phyloP scores from a whole-genome alignment of 92 coral and sea anemone species.

The Phenganax stokvisi region DNA sequence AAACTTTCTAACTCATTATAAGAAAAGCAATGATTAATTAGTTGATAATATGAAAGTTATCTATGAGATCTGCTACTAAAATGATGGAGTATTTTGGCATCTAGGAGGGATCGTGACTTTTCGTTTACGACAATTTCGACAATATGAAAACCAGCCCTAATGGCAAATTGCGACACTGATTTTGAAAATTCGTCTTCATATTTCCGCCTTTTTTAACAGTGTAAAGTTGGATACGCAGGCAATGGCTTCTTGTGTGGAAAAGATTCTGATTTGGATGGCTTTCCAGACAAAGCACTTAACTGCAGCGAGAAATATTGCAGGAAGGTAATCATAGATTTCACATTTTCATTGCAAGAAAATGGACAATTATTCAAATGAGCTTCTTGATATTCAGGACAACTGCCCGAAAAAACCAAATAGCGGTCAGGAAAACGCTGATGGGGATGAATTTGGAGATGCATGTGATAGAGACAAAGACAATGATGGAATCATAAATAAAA shows the following conservation, averaged over 20 bases:
- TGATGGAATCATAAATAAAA: slow-evolving; percentile 8
- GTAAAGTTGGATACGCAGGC: slow-evolving; percentile 78
- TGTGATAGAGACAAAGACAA: slow-evolving; percentile 47
- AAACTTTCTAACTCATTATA: too few relatives aligned
- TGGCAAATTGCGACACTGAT: too few relatives aligned
- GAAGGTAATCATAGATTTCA: slow-evolving; percentile 40
- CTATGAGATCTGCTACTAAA: too few relatives aligned
- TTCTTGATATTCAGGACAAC: slow-evolving; percentile 60
- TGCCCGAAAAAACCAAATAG: slow-evolving; percentile 62
- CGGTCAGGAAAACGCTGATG: slow-evolving; percentile 62
- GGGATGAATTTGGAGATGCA: slow-evolving; percentile 70
- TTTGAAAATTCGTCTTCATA: too few relatives aligned
- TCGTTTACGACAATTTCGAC: not conserved
- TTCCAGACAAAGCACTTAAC: slow-evolving; percentile 61
- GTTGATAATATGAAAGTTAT: too few relatives aligned
- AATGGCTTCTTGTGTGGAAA: slow-evolving; percentile 61
- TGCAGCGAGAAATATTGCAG: slow-evolving; percentile 63
- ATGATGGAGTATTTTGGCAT: too few relatives aligned
- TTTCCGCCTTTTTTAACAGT: slow-evolving; percentile 39
- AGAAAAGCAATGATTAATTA: too few relatives aligned
- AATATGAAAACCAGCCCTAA: not conserved
- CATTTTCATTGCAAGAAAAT: not conserved
- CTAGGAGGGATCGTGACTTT: not conserved
- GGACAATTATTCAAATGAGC: not conserved
- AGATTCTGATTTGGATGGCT: slow-evolving; percentile 81